Evolutionary conservation across 2,888 invertebrate genomes (phyloP).

Genomic region (Chrysolina americana): DNA sequence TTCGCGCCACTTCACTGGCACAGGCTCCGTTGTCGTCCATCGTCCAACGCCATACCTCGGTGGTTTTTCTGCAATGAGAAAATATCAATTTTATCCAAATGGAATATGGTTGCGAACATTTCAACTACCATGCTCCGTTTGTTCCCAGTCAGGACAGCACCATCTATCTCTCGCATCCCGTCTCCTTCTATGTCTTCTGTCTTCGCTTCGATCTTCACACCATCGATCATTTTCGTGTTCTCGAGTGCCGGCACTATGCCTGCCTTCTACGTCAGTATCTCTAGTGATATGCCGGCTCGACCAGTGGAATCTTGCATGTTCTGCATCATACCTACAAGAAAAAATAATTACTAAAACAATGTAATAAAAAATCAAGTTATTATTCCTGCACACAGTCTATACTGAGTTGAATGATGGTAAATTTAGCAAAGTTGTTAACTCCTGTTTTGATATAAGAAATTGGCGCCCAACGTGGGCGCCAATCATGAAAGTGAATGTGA

Average conservation of each 20-base stretch:
- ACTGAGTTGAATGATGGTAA: too few relatives aligned
- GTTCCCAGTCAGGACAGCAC: constrained; percentile 72
- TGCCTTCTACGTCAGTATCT: constrained; percentile 60
- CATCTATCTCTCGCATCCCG: constrained; percentile 63
- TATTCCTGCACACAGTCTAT: not conserved
- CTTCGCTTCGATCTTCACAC: constrained; percentile 61
- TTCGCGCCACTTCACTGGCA: constrained; percentile 55
- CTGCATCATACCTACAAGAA: constrained; percentile 65
- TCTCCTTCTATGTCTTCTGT: constrained; percentile 58
- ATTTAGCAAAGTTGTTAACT: too few relatives aligned
- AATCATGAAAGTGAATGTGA: too few relatives aligned
- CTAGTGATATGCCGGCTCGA: constrained; percentile 59
- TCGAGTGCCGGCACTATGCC: constrained; percentile 54
- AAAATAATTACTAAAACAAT: not conserved
- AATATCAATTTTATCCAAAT: constrained; percentile 13
- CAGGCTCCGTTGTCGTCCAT: constrained; percentile 54
- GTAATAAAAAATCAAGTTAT: not conserved
- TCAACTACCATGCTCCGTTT: constrained; percentile 69
- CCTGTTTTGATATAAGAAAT: too few relatives aligned
- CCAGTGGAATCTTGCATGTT: constrained; percentile 62
- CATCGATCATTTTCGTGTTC: constrained; percentile 60
- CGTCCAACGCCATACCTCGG: constrained; percentile 60
- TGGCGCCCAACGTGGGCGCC: too few relatives aligned
- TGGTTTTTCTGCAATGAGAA: constrained; percentile 57
- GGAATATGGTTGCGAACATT: not conserved